Evolutionary conservation across 2,113 vertebrate genomes (phyloP), one percentile per base, ranked within the genome.

Genomic region (Onychostoma macrolepis): DNA sequence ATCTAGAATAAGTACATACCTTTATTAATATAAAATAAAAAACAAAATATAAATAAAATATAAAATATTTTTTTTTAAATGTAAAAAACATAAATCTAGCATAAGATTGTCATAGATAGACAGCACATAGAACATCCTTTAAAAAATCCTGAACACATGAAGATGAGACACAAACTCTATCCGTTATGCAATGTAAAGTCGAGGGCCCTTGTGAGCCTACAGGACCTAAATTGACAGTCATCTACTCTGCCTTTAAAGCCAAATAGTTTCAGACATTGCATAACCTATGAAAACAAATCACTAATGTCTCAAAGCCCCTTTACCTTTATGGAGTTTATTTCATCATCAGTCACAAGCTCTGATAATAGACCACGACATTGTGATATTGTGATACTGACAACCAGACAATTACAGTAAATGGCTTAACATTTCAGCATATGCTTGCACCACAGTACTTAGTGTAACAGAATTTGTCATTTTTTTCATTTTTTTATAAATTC

Each of bases 131-230:
- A 48, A 50, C 24, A 17, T 28, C 4, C 8, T n/a, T 76, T n/a
- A 8, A 75, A n/a, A 41, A 77, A 28, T 1, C 15, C 17, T 30
- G 28, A 78, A 53, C 13, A 12, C 19, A 7, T 12, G 3, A 80
- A n/a, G 19, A 41, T 41, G 7, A 56, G 28, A 79, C 48, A 56
- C 56, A 36, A 3, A 56, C 19, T 67, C 61, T 19, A 19, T 26
- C 24, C 17, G 71, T 50, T 48, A 33, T 30, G 61, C 58, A 69
- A 50, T 33, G 48, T 6, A 28, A 83, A 45, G 30, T 5, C 7
- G 13, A 74, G 48, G 33, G 67, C 24, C 83, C 87, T 65, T 85
- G 87, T 81, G 87, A 58, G 83, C 83, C 87, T 65, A 56, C 28
- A 41, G 83, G 67, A 72, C 87, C 83, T 24, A 56, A 76, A 38